Base-by-base conservation (phyloP, 2,797 vertebrate species). In the Eidolon dupreanum region DNA sequence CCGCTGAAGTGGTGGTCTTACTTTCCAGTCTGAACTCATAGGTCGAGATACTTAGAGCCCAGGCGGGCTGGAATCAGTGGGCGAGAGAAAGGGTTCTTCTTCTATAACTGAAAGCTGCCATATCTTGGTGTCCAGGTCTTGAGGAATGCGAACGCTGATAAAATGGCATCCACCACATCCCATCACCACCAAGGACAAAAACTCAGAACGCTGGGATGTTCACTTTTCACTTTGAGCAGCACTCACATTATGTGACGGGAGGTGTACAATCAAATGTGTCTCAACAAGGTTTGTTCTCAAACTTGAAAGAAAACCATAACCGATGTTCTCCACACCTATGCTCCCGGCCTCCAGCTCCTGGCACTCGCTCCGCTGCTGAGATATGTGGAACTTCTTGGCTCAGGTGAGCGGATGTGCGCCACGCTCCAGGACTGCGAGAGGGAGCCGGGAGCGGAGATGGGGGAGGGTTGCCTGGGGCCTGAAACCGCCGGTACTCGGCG, bases 161-260 rank as follows among this genome's bases (percentile, higher is more conserved):
- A 46, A 31, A 31, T 41, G 49, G 55, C 19, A 38, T 2, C 19
- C 61, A 6, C 20, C n/a, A 12, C 22, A 15, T 19, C 22, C 43
- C n/a, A 17, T 4, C 16, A 1, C 28, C 41, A 28, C 43, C 94
- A 38, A 17, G 93, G 53, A 93, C 87, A 77, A 73, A 88, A 88
- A 31, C 5, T 55, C 87, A 43, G 87, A 6, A 13, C 36, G 11
- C 10, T 53, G 96, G 95, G 28, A 96, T 93, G 68, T 73, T 93
- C 87, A n/a, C 20, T 86, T 83, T 73, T 77, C 33, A 77, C 74
- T 78, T 94, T 55, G 68, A 86, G 82, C 77, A 95, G 66, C 51
- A 81, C 66, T n/a, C 15, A 59, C 28, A 19, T 4, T 66, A 33
- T 19, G 7, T 68, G 79, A 59, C 24, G 61, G 53, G 31, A 68